These are phyloP conservation scores for Toxostoma redivivum DNA, from an alignment of 2,113 vertebrate species.

Conservation along the genomic window DNA sequence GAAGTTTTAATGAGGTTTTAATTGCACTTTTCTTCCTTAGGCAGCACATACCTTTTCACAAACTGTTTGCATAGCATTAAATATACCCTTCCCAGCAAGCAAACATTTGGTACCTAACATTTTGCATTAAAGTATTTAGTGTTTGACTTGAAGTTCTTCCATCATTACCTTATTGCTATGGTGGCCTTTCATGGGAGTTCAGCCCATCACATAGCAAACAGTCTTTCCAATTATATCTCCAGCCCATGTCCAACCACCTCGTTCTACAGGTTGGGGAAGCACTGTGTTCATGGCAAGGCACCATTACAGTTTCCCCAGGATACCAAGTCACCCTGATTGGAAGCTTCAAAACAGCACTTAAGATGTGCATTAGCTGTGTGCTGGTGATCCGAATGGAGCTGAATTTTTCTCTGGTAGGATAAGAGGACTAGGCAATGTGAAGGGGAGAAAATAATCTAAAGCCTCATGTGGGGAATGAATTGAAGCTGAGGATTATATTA, in stretches of 20 bases:
- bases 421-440: not conserved
- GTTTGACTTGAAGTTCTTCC: not conserved
- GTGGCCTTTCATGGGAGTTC: not conserved
- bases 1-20: not conserved
- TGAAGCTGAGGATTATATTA: not conserved
- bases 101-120: not conserved
- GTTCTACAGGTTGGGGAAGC: not conserved
- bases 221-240: not conserved
- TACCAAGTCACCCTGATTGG: accelerated
- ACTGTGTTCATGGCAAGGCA: not conserved
- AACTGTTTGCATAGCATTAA: not conserved
- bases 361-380: not conserved
- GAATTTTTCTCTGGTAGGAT: not conserved
- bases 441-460: not conserved
- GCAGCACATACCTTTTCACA: not conserved
- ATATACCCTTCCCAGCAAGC: not conserved
- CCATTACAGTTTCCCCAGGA: not conserved
- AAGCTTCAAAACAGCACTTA: not conserved
- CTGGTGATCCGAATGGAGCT: not conserved
- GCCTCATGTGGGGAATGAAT: not conserved
- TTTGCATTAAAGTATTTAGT: not conserved
- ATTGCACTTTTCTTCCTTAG: not conserved
- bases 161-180: not conserved
- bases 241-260: not conserved
- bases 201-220: not conserved